phyloP scores from a whole-genome alignment of 2,888 invertebrate species.

The Aelia acuminata region DNA sequence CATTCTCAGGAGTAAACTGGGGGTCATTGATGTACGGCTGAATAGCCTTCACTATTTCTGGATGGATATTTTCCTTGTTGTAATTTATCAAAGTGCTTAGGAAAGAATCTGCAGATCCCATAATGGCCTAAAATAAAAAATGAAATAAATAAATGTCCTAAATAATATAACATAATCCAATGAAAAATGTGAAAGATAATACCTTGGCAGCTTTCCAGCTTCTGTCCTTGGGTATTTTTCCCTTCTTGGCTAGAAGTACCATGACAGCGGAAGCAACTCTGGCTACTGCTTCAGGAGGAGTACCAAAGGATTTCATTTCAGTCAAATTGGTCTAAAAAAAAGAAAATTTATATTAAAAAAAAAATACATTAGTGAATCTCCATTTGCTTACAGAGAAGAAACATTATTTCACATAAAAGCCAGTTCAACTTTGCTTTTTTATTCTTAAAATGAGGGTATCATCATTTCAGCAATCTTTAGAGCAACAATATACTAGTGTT shows the following conservation, averaged over 20 bases:
- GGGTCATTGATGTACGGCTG: slow-evolving; percentile 76
- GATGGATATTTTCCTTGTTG: slow-evolving; percentile 93
- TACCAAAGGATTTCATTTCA: slow-evolving; percentile 93
- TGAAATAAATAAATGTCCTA: background rate
- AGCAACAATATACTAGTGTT: too few relatives aligned
- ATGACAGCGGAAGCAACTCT: slow-evolving; percentile 90
- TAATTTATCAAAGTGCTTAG: slow-evolving; percentile 86
- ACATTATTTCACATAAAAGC: too few relatives aligned
- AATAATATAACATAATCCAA: background rate
- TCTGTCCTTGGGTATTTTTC: slow-evolving; percentile 90
- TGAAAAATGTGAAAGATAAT: slow-evolving; percentile 59
- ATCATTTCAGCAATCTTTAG: too few relatives aligned
- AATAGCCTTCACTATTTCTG: slow-evolving; percentile 87
- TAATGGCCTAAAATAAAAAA: slow-evolving; percentile 74
- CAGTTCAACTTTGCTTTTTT: too few relatives aligned
- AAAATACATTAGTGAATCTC: too few relatives aligned
- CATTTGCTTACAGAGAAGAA: too few relatives aligned
- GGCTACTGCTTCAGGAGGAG: slow-evolving; percentile 90
- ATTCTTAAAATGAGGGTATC: too few relatives aligned
- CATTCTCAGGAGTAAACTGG: slow-evolving; percentile 88
- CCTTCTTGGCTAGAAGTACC: slow-evolving; percentile 85
- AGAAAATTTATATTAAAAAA: too few relatives aligned
- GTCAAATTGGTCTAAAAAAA: slow-evolving; percentile 81
- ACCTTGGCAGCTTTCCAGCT: slow-evolving; percentile 93
- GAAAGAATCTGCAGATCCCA: slow-evolving; percentile 92